Evolutionary conservation across 2,797 vertebrate genomes (phyloP).

Genomic region (Acrossocheilus fasciatus): DNA sequence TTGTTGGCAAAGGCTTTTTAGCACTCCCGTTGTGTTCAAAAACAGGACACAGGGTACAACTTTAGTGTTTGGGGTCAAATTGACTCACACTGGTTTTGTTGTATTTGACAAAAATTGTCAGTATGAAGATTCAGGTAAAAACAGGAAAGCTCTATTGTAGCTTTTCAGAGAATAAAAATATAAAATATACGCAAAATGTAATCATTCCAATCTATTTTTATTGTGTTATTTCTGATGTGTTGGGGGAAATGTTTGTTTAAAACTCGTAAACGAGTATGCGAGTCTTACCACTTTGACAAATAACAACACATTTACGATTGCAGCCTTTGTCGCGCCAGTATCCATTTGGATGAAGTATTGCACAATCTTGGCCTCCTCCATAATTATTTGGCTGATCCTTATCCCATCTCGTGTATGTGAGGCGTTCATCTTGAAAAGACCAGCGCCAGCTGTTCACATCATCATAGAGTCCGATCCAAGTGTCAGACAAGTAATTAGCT

Average conservation of each 20-base stretch:
- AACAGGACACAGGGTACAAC: no score
- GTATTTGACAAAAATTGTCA: no score
- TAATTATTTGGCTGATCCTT: neutral
- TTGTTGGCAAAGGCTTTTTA: neutral
- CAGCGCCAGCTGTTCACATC: slow-evolving; percentile 60
- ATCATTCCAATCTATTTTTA: no score
- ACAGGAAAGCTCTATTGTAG: no score
- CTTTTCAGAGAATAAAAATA: no score
- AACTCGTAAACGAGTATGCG: neutral
- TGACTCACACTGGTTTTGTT: no score
- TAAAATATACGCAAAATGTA: no score
- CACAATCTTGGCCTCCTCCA: fast-evolving
- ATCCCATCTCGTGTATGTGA: slow-evolving; percentile 14
- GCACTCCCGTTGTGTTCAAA: no score
- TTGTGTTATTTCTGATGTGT: no score
- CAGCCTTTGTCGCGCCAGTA: fast-evolving
- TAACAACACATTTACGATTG: fast-evolving
- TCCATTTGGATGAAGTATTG: fast-evolving
- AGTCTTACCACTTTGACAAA: slow-evolving; percentile 53
- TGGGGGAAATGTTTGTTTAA: no score
- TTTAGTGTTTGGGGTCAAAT: no score
- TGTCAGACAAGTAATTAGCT: neutral
- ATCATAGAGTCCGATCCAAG: slow-evolving; percentile 63
- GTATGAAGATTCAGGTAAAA: no score
- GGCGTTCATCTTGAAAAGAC: slow-evolving; percentile 52